Percentiles rank a stretch among this genome's conserved stretches.
Conservation (phyloP, 2,888 invertebrate genomes). For the Platerodrilus igneus region DNA sequence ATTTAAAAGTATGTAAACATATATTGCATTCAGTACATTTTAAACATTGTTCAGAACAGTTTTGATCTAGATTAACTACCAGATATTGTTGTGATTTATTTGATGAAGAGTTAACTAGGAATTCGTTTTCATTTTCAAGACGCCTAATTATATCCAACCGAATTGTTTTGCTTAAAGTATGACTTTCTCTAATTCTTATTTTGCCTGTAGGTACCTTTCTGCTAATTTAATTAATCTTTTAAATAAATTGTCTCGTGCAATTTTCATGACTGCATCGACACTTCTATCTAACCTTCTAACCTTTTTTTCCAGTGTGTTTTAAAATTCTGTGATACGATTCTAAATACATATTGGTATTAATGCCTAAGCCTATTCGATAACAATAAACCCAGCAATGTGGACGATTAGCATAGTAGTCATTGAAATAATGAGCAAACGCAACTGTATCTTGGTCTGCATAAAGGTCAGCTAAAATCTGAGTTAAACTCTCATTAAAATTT, state of each 20-base stretch:
- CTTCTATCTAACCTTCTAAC: constrained; percentile 11
- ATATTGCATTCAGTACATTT: constrained; percentile 10
- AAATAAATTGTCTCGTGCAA: constrained; percentile 14
- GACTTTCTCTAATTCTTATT: constrained; percentile 13
- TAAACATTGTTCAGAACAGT: constrained; percentile 4
- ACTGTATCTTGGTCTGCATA: neutral
- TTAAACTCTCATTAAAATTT: no score
- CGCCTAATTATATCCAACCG: neutral
- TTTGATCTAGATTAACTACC: neutral
- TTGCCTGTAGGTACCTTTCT: constrained; percentile 7
- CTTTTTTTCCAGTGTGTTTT: constrained; percentile 5
- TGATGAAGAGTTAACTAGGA: neutral
- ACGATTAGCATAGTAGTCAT: neutral
- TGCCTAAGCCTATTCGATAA: constrained; percentile 3
- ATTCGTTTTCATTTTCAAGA: neutral
- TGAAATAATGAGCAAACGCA: constrained; percentile 3
- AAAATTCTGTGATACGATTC: constrained; percentile 7
- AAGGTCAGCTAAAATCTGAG: neutral
- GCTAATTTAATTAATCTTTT: constrained; percentile 14
- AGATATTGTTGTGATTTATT: neutral
- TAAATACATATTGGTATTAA: constrained; percentile 7
- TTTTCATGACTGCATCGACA: constrained; percentile 15
- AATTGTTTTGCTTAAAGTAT: neutral
- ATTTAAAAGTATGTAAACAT: constrained; percentile 12
- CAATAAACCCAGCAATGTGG: constrained; percentile 8